These are phyloP conservation scores for Datnioides undecimradiatus DNA, from an alignment of 2,113 vertebrate genomes.

Conservation along the genomic window DNA sequence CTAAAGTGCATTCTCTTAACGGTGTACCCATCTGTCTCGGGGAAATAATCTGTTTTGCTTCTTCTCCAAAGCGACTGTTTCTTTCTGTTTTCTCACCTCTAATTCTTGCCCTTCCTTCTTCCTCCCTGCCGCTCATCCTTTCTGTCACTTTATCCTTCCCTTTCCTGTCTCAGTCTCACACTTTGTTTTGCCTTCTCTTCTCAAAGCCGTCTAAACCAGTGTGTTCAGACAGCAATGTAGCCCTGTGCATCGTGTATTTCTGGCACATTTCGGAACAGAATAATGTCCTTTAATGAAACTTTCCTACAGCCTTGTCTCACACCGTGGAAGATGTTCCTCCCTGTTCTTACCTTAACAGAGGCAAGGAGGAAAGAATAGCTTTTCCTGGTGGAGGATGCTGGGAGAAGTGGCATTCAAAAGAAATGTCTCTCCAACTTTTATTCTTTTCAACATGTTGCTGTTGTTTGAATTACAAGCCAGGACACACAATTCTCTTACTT, in stretches of 20 bases:
- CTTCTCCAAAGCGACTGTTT: background rate
- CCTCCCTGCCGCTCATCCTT: slow-evolving; percentile 14
- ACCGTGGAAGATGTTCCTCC: background rate
- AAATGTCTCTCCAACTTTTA: background rate
- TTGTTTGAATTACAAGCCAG: background rate
- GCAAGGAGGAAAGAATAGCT: background rate
- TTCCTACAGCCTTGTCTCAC: background rate
- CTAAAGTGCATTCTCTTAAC: slow-evolving; percentile 12
- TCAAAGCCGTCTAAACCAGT: slow-evolving; percentile 22
- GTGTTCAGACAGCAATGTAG: background rate
- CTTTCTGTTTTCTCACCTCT: slow-evolving; percentile 9
- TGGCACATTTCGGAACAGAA: slow-evolving; percentile 25
- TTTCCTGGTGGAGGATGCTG: background rate
- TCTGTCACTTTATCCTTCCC: slow-evolving; percentile 4
- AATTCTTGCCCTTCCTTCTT: slow-evolving; percentile 3
- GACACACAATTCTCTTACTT: background rate
- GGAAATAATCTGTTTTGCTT: background rate
- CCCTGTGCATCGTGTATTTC: slow-evolving; percentile 6
- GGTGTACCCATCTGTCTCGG: background rate
- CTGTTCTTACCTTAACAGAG: slow-evolving; percentile 20
- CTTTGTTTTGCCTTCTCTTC: slow-evolving; percentile 13
- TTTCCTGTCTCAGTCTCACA: slow-evolving; percentile 25
- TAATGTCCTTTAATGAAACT: background rate
- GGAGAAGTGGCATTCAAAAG: background rate
- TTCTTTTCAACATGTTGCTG: background rate